Conservation (phyloP, 2,888 invertebrate species). For the Leptothorax acervorum region DNA sequence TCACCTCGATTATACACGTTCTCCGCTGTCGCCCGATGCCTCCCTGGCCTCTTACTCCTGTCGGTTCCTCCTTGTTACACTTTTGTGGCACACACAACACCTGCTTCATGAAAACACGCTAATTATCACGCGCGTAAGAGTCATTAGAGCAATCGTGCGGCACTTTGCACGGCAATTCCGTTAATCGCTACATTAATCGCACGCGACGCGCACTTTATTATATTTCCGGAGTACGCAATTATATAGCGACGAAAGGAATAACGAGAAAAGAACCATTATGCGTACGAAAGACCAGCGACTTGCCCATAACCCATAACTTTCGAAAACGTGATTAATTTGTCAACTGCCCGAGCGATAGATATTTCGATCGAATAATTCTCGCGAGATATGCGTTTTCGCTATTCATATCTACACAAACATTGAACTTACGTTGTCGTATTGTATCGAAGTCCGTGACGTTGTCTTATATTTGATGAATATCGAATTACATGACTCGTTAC, state of each 20-base stretch:
- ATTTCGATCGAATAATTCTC: background rate
- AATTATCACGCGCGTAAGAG: background rate
- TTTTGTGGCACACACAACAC: background rate
- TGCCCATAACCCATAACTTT: background rate
- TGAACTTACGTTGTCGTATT: background rate
- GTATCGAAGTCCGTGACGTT: no score
- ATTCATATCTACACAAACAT: background rate
- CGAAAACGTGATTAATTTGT: background rate
- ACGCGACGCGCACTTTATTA: background rate
- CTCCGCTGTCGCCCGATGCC: no score
- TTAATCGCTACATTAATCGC: conserved; percentile 5
- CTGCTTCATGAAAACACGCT: background rate
- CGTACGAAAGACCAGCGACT: background rate
- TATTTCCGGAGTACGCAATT: background rate
- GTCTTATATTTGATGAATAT: background rate
- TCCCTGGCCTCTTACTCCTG: background rate
- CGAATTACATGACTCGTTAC: background rate
- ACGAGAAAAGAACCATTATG: background rate
- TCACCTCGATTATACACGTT: background rate
- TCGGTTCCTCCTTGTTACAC: background rate
- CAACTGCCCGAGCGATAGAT: background rate
- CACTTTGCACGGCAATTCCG: background rate
- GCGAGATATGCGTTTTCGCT: background rate
- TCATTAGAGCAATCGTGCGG: background rate
- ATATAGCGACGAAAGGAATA: background rate